Conservation (phyloP, 2,113 vertebrate genomes). For the Morone chrysops region DNA sequence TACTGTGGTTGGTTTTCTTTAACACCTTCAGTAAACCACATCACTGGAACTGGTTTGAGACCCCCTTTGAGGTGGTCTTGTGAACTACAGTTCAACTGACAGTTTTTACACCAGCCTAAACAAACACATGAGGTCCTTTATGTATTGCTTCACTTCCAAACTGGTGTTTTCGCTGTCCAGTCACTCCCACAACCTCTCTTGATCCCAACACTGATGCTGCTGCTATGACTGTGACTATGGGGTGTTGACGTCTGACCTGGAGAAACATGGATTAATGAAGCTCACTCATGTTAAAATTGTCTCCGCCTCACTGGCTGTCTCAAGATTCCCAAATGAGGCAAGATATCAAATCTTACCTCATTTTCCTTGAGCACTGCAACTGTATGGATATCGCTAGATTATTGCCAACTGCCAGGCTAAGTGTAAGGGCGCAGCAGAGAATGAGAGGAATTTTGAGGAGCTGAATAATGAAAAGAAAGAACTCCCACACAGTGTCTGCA, state of each 20-base stretch:
- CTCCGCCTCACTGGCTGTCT: background rate
- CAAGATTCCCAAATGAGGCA: background rate
- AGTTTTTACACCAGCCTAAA: background rate
- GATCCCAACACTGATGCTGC: background rate
- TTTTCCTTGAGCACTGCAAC: background rate
- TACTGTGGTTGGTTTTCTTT: too few relatives aligned
- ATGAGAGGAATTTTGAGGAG: background rate
- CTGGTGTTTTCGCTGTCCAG: background rate
- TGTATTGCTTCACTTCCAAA: background rate
- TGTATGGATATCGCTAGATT: background rate
- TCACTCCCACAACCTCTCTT: background rate
- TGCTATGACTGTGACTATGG: background rate
- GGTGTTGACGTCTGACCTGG: background rate
- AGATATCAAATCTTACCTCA: background rate
- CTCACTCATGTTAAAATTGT: background rate
- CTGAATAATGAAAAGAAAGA: background rate
- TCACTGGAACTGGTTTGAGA: too few relatives aligned
- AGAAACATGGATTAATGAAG: background rate
- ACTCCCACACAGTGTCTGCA: background rate
- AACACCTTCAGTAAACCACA: too few relatives aligned
- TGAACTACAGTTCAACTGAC: too few relatives aligned
- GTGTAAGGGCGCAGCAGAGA: background rate
- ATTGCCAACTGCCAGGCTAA: background rate
- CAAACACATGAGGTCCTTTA: background rate
- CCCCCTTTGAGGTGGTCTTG: too few relatives aligned